These are phyloP conservation scores for Benitochromis conjunctus DNA, from an alignment of 2,113 vertebrate species.

Conservation along the genomic window DNA sequence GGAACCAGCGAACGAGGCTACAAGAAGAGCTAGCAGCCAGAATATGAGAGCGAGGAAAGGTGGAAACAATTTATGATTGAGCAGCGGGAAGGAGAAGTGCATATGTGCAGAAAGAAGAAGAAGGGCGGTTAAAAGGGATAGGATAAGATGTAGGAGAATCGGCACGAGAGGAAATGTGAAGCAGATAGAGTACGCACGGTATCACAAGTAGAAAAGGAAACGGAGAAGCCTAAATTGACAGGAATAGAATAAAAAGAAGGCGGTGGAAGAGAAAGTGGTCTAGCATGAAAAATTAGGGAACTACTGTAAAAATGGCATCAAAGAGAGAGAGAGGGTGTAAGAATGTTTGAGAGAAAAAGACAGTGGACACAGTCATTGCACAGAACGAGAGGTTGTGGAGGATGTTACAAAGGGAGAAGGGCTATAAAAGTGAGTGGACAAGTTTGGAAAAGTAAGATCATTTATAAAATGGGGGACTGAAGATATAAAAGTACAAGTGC, in stretches of 20 bases:
- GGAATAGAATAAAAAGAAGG: constrained; percentile 24
- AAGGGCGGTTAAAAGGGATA: not conserved
- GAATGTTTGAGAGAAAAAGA: not conserved
- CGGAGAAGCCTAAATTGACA: not conserved
- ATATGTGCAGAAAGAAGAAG: not conserved
- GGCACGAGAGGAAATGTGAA: not conserved
- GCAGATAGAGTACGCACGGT: not conserved
- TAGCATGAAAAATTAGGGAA: not conserved
- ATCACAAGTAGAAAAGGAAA: not conserved
- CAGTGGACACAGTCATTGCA: not conserved
- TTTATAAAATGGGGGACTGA: constrained; percentile 8
- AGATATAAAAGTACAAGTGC: not conserved
- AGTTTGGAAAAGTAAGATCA: constrained; percentile 18
- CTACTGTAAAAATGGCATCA: not conserved
- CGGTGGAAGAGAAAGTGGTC: not conserved
- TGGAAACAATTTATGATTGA: constrained; percentile 16
- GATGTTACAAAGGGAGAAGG: not conserved
- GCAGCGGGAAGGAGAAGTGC: not conserved
- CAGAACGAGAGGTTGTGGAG: not conserved
- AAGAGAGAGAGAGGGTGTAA: not conserved
- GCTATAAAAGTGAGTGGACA: not conserved
- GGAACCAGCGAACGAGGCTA: not conserved
- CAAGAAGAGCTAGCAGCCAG: not conserved
- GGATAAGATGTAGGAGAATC: not conserved
- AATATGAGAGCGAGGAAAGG: not conserved